Base-by-base conservation (phyloP, 2,888 invertebrate species). In the Anorthoa munda region DNA sequence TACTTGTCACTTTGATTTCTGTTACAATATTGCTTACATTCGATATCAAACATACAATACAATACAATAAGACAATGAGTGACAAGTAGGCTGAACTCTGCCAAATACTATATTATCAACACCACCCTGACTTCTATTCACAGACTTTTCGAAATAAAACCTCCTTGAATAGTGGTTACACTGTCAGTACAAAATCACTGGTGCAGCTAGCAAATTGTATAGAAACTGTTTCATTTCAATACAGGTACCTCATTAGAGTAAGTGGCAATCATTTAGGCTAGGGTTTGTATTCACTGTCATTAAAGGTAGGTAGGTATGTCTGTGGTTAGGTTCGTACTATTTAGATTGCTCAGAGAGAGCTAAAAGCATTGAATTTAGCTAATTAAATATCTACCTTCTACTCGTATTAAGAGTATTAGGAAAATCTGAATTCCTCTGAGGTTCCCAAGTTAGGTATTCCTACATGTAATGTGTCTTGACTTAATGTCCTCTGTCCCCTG, bases 191-290 rank as follows among this genome's bases (percentile, higher is more conserved):
- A 55, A 48, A 78, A 55, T 50, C 53, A 55, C 15, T 48, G 26
- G 59, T 51, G 46, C 63, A 12, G 46, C 3, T 58, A 21, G 58
- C 51, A 48, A 45, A 59, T 53, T 79, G 56, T 64, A 53, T 63
- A 59, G 39, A 58, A 18, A 46, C 18, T 15, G 79, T 48, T 39
- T 26, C 26, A 46, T 58, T 63, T 58, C 21, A 72, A 59, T 79
- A 72, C 56, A 51, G 31, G 63, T 56, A 48, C 15, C 50, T 76
- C 73, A 48, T 76, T 76, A 63, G 39, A 13, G 17, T 51, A 59
- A 76, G 63, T 72, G 23, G 55, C 51, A 72, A 76, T 76, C 51
- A 58, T 71, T 58, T 63, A 76, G 23, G 12, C 13, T 51, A n/a
- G 15, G 15, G 7, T 23, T 23, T 51, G 79, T 71, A 23, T 78